Evolutionary conservation across 2,113 vertebrate species (phyloP).

Genomic region (Alectura lathami): DNA sequence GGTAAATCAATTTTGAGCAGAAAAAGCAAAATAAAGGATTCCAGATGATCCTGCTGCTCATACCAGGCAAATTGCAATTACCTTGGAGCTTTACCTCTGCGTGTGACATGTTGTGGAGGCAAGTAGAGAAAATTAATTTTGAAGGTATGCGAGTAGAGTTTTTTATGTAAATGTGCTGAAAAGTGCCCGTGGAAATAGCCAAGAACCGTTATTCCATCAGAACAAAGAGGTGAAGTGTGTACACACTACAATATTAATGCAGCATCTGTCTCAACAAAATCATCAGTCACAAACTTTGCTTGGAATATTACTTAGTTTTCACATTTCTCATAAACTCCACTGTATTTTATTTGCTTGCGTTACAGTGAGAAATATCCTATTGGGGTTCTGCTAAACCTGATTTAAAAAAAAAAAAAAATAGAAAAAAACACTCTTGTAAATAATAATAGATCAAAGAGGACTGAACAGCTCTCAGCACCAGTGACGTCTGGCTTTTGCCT

Average conservation of each 20-base stretch:
- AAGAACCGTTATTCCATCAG: not conserved
- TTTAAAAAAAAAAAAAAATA: not conserved
- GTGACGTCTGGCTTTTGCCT: not conserved
- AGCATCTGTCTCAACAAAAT: not conserved
- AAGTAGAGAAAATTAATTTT: not conserved
- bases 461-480: not conserved
- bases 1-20: not conserved
- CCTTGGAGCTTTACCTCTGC: not conserved
- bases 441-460: not conserved
- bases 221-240: not conserved
- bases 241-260: not conserved
- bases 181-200: not conserved
- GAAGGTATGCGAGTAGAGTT: not conserved
- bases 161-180: not conserved
- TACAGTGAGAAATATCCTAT: not conserved
- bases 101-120: not conserved
- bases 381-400: not conserved
- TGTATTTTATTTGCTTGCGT: constrained; percentile 8
- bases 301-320: not conserved
- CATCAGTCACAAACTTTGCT: not conserved
- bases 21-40: not conserved
- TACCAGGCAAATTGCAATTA: not conserved
- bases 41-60: not conserved
- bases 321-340: not conserved
- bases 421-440: not conserved